These are phyloP conservation scores for Ericerus pela DNA, from an alignment of 1,140 invertebrate species.

Conservation along the genomic window DNA sequence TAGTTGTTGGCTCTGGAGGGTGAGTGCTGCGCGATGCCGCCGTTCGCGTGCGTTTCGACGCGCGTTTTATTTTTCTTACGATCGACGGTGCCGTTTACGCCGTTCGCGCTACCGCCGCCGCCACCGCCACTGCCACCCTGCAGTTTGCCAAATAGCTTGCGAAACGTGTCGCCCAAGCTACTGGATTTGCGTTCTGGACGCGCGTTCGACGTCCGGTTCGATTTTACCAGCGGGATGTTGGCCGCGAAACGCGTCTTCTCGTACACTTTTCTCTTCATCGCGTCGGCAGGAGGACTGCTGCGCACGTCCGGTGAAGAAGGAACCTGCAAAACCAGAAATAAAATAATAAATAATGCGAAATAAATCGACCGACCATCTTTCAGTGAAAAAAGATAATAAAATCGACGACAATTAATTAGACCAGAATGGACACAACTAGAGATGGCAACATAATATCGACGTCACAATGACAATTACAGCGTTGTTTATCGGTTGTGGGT, in stretches of 20 bases:
- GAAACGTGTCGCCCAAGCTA: slow-evolving; percentile 42
- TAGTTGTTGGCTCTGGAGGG: neutral
- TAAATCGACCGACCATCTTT: too few species aligned
- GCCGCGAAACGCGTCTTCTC: slow-evolving; percentile 49
- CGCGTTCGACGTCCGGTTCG: neutral
- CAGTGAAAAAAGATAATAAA: too few species aligned
- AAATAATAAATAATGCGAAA: too few species aligned
- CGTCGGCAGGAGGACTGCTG: slow-evolving; percentile 17
- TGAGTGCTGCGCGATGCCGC: neutral
- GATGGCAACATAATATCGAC: too few species aligned
- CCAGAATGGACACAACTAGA: too few species aligned
- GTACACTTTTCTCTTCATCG: slow-evolving; percentile 36
- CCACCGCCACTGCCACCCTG: slow-evolving; percentile 36
- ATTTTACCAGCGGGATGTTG: slow-evolving; percentile 32
- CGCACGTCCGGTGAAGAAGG: slow-evolving; percentile 24
- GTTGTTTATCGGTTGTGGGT: too few species aligned
- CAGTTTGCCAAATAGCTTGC: slow-evolving; percentile 60
- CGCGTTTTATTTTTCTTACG: slow-evolving; percentile 14
- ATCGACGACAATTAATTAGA: too few species aligned
- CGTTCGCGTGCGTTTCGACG: neutral
- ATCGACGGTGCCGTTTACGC: slow-evolving; percentile 5
- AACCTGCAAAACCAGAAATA: neutral
- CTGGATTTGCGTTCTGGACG: slow-evolving; percentile 23
- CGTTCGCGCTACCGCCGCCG: slow-evolving; percentile 49
- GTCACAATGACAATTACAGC: too few species aligned